These are phyloP conservation scores for Byasa hedistus DNA, from an alignment of 2,888 invertebrate genomes.

Conservation along the genomic window DNA sequence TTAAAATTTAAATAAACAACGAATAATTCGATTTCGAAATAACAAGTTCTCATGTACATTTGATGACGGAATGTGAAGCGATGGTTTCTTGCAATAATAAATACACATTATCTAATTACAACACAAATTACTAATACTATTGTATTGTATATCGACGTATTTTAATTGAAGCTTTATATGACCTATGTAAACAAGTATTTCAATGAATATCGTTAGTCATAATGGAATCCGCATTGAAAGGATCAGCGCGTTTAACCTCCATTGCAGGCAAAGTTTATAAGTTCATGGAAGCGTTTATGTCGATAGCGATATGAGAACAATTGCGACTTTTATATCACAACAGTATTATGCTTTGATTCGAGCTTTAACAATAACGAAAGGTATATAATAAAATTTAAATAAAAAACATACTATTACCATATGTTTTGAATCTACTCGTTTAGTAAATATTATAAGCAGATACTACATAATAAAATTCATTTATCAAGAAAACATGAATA, in stretches of 20 bases:
- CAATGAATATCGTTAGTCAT: conserved; percentile 27
- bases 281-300: conserved; percentile 25
- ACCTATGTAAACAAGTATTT: conserved; percentile 23
- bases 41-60: background rate
- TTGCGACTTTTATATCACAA: conserved; percentile 16
- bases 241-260: conserved; percentile 22
- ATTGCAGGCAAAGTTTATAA: conserved; percentile 25
- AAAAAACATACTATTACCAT: background rate
- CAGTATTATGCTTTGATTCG: background rate
- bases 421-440: no score
- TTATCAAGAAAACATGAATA: no score
- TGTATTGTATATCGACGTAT: conserved; percentile 2
- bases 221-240: conserved; percentile 28
- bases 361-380: background rate
- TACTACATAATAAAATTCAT: no score
- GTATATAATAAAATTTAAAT: background rate
- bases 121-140: background rate
- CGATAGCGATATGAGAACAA: conserved; percentile 2
- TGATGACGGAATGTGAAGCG: background rate
- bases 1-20: no score
- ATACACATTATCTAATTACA: background rate
- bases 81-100: background rate
- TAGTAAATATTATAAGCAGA: no score
- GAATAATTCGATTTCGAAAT: no score
- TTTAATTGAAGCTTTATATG: conserved; percentile 3